Base-by-base conservation (phyloP, 2,888 invertebrate genomes). In the Ectemnius continuus region DNA sequence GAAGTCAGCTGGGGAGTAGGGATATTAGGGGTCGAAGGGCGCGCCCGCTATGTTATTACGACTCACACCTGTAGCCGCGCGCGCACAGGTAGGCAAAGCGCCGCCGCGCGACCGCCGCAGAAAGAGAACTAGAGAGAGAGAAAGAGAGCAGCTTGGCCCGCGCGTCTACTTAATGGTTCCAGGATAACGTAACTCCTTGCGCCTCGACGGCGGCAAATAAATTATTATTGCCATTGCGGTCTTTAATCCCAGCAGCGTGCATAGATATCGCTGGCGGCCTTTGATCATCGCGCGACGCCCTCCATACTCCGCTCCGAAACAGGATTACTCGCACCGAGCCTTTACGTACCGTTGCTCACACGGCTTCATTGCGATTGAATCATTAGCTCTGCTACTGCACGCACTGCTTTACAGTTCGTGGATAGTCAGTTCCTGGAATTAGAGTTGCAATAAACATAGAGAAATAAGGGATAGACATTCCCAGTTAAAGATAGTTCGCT, bases 41-140 rank as follows among this genome's bases (percentile, higher is more conserved):
- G 86, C 82, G 77, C 72, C 87, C 75, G 85, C 89, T 83, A 83
- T 90, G 86, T 90, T 87, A 90, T 90, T 90, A 90, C 88, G 85
- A 84, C 88, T 88, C 88, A 88, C 89, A 90, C 90, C 89, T 89
- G 90, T 87, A 87, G 79, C 86, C 16, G 14, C 16, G 52, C 36
- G 36, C 36, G 36, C 81, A 70, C 71, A 67, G 81, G 72, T 75
- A 79, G 79, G 76, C 68, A 70, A 36, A 69, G 71, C 57, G 62
- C n/a, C n/a, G n/a, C n/a, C n/a, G n/a, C 76, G 65, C 76, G 76
- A 70, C 75, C 79, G 36, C 36, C 36, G 36, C 6, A 36, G 36
- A 36, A 36, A 36, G 36, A 63, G 63, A 82, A 23, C 20, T 20
- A 23, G 23, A 23, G 23, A 23, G 23, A 36, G 36, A 36, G 36